phyloP scores from a whole-genome alignment of 2,113 vertebrate species.

The Cavia aperea region DNA sequence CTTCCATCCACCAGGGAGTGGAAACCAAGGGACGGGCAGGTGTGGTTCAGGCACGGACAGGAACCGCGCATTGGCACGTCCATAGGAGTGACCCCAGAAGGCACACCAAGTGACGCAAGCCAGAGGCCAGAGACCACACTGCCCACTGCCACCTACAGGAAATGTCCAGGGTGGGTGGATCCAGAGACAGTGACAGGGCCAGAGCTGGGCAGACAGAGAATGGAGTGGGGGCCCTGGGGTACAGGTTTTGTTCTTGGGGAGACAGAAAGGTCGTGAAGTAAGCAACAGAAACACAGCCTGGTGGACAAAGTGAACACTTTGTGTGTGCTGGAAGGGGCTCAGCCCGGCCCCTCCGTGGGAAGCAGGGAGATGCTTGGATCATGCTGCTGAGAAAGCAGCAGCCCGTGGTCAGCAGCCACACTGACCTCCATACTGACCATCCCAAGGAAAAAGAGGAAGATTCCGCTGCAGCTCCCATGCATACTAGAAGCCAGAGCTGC shows the following conservation, averaged over 20 bases:
- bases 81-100: not conserved
- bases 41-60: not conserved
- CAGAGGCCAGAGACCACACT: not conserved
- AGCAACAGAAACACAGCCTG: too few species aligned
- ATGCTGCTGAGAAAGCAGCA: not conserved
- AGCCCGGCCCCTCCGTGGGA: not conserved
- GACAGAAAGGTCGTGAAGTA: too few species aligned
- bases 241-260: not conserved
- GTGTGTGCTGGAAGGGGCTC: rapidly evolving
- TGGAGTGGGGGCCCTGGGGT: rapidly evolving
- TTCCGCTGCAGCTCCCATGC: not conserved
- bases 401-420: not conserved
- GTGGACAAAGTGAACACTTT: not conserved
- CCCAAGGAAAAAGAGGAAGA: not conserved
- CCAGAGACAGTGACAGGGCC: not conserved
- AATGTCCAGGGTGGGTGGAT: rapidly evolving
- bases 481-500: not conserved
- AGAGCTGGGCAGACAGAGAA: not conserved
- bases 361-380: not conserved
- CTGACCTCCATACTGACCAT: not conserved
- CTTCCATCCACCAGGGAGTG: rapidly evolving
- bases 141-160: rapidly evolving
- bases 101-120: not conserved
- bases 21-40: not conserved
- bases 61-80: rapidly evolving